These are phyloP conservation scores for Lates japonicus DNA, from an alignment of 2,797 vertebrate genomes.

Conservation along the genomic window DNA sequence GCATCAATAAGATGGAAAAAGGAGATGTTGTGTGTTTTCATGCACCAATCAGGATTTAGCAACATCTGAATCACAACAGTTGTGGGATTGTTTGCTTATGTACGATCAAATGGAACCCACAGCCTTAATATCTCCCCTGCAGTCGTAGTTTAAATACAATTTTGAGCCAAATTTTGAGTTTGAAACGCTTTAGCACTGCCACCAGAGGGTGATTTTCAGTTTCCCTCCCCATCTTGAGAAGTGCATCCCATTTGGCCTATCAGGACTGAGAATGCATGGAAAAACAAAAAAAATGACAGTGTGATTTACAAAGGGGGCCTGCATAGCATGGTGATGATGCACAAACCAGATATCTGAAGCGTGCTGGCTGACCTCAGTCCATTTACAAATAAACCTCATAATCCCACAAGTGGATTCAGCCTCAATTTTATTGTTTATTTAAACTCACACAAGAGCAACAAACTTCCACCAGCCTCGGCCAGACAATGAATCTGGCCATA, in stretches of 20 bases:
- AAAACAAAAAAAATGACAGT: conserved; percentile 28
- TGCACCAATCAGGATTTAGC: too few species aligned
- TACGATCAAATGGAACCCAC: neutral
- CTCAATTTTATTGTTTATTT: neutral
- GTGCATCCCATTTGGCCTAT: conserved; percentile 72
- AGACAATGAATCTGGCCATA: neutral
- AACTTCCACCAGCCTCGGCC: neutral
- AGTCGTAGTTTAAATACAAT: neutral
- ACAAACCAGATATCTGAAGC: neutral
- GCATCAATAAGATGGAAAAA: neutral
- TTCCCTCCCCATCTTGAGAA: conserved; percentile 56
- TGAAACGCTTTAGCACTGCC: neutral
- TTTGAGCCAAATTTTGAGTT: neutral
- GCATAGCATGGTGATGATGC: conserved; percentile 24
- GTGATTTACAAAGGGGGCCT: conserved; percentile 41
- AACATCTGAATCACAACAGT: too few species aligned
- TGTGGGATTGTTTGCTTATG: too few species aligned
- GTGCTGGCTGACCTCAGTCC: conserved; percentile 4
- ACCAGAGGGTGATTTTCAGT: conserved; percentile 35
- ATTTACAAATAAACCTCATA: neutral
- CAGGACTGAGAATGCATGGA: conserved; percentile 68
- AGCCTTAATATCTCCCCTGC: neutral
- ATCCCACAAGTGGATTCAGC: neutral
- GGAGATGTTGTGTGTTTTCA: too few species aligned
- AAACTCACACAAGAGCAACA: conserved; percentile 2